A percentile compares a stretch with the other conserved stretches of the same genome.
These are phyloP conservation scores for Drosophila macrospina DNA, from an alignment of 2,888 invertebrate species.

Conservation along the genomic window DNA sequence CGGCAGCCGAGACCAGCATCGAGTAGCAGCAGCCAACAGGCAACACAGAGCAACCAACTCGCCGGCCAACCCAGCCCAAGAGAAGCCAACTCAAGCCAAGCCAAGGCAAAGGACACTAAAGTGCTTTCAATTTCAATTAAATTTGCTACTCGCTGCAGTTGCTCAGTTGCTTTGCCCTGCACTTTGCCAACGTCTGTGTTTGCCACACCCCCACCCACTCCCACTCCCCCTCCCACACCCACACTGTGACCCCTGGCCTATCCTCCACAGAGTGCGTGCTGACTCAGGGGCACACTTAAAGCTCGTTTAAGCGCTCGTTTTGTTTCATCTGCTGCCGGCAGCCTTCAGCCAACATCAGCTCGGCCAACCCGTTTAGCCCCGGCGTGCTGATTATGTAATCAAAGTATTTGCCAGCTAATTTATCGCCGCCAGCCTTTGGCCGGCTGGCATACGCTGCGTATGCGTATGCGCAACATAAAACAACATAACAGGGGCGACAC, in stretches of 20 bases:
- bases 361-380: slow-evolving; percentile 45
- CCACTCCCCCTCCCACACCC: neutral
- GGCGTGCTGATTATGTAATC: slow-evolving; percentile 76
- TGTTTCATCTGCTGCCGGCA: slow-evolving; percentile 58
- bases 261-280: slow-evolving; percentile 59
- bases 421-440: slow-evolving; percentile 68
- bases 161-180: slow-evolving; percentile 37
- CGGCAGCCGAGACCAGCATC: slow-evolving; percentile 46
- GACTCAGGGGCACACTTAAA: slow-evolving; percentile 81
- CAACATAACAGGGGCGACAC: slow-evolving; percentile 15
- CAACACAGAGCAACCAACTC: slow-evolving; percentile 3
- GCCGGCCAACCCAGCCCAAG: slow-evolving; percentile 8
- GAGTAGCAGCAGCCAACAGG: slow-evolving; percentile 13
- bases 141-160: slow-evolving; percentile 59
- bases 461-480: slow-evolving; percentile 57
- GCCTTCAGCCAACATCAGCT: neutral
- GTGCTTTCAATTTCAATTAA: slow-evolving; percentile 82
- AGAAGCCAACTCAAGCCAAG: slow-evolving; percentile 3
- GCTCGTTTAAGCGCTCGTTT: slow-evolving; percentile 77
- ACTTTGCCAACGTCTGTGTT: slow-evolving; percentile 27
- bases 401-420: slow-evolving; percentile 82
- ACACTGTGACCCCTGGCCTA: neutral
- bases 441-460: slow-evolving; percentile 49
- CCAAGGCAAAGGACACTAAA: slow-evolving; percentile 73
- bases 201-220: slow-evolving; percentile 9